Base-by-base conservation (phyloP, 2,113 vertebrate species). In the Sorex fumeus region DNA sequence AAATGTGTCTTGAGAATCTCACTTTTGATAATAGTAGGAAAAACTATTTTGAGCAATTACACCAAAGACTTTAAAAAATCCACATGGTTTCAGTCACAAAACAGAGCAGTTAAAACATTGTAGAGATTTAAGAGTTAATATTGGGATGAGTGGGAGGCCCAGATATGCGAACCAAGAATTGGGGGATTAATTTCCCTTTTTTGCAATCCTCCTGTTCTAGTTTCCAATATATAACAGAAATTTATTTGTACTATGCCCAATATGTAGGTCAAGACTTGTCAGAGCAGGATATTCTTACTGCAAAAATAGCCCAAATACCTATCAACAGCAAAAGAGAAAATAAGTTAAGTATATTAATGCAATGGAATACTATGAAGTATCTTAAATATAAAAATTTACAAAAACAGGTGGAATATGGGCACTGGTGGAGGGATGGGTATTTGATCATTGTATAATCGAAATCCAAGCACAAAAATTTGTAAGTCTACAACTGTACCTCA, bases 111-210 rank as follows among this genome's bases (percentile, higher is more conserved):
- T 85, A 18, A 69, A 83, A 84, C 0, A 69, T 60, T 21, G n/a
- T 77, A 32, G 12, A 78, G 15, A 76, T 62, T 78, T 82, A 86
- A 89, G 36, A 18, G 15, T n/a, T 64, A 91, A 89, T 12, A 60
- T 60, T 28, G 66, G 15, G n/a, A 47, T 12, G 21, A 67, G 34
- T 57, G 72, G 69, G 40, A 72, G 60, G 80, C 18, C 4, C 4
- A 77, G 12, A 88, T 19, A 79, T 36, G 6, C 64, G 75, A 75
- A 34, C 50, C 62, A 9, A 45, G 66, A 82, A 64, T 7, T 71
- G 43, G 7, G 16, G 12, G 34, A 43, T 91, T 53, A 82, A 8
- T 77, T 86, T 86, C 9, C 12, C 3, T 2, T 18, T 74, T 28
- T 83, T 81, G 7, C 10, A 83, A 83, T 86, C 28, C 27, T 60